Percentiles rank a stretch among this genome's conserved stretches.
phyloP scores from a whole-genome alignment of 2,888 invertebrate species.

The Neuroscelio doddi region DNA sequence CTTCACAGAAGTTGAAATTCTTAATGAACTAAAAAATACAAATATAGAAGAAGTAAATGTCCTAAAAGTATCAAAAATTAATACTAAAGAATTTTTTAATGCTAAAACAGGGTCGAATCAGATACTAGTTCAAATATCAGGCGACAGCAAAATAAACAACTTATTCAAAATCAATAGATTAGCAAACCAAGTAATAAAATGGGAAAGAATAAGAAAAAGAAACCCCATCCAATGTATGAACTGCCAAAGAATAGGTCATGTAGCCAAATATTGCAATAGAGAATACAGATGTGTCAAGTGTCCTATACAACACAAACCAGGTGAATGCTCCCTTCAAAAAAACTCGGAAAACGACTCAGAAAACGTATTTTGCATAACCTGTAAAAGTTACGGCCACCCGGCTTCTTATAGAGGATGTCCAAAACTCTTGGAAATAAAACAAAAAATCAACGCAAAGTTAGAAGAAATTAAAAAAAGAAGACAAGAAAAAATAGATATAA shows the following conservation, averaged over 20 bases:
- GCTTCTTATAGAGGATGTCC: conserved; percentile 12
- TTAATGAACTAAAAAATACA: neutral
- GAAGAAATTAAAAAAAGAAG: neutral
- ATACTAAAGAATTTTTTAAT: conserved; percentile 22
- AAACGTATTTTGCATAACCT: neutral
- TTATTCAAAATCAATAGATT: conserved; percentile 11
- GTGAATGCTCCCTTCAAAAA: conserved; percentile 9
- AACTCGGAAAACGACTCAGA: too few relatives aligned
- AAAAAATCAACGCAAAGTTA: neutral
- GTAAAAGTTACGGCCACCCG: conserved; percentile 1
- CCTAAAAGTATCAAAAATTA: conserved; percentile 24
- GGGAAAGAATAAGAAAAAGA: conserved; percentile 13
- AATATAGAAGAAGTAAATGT: conserved; percentile 20
- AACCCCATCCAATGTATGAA: neutral
- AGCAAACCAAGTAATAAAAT: conserved; percentile 11
- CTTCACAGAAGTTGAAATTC: conserved; percentile 20
- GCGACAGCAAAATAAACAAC: neutral
- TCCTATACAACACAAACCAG: neutral
- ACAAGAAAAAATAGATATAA: neutral
- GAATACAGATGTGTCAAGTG: conserved; percentile 27
- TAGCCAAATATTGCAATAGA: conserved; percentile 8
- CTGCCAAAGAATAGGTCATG: conserved; percentile 23
- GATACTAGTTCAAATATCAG: conserved; percentile 24
- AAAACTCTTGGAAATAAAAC: neutral
- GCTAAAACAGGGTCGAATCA: neutral